Percentiles rank a stretch among this genome's conserved stretches.
These are phyloP conservation scores for Agelaius tricolor DNA, from an alignment of 2,113 vertebrate species.

Conservation along the genomic window DNA sequence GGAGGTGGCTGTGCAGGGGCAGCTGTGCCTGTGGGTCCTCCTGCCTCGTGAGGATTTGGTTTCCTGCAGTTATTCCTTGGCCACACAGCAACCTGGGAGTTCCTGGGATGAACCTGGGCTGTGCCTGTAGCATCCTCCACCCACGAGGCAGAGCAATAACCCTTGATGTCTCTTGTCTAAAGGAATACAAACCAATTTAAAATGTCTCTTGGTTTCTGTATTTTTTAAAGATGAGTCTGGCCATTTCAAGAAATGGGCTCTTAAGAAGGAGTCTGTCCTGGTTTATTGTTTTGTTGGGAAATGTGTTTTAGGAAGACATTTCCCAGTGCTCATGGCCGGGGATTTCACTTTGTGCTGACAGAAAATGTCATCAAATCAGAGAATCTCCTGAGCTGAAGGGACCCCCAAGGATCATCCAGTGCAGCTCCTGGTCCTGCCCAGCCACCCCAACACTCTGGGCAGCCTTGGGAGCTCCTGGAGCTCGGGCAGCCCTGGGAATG, in stretches of 20 bases:
- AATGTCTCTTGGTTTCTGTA: background rate
- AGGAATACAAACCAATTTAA: background rate
- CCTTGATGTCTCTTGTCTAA: too few relatives aligned
- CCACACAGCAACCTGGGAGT: background rate
- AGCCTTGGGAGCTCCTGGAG: background rate
- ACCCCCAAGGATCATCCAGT: background rate
- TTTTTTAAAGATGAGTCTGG: background rate
- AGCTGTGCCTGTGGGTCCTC: background rate
- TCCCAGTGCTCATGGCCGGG: background rate
- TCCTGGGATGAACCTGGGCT: background rate
- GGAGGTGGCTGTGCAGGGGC: background rate
- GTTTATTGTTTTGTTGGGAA: background rate
- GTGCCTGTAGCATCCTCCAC: background rate
- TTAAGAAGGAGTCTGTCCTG: background rate
- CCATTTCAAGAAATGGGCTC: background rate
- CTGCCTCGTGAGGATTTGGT: background rate
- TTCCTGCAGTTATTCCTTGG: background rate
- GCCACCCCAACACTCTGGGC: background rate
- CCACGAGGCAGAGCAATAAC: background rate
- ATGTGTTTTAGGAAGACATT: background rate
- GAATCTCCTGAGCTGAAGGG: background rate
- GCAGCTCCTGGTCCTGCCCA: too few relatives aligned
- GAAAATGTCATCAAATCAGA: background rate
- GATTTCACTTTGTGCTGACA: background rate
- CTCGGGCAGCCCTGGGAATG: background rate